Base-by-base conservation (phyloP, 1,140 invertebrate genomes). In the Drosophila kikkawai region DNA sequence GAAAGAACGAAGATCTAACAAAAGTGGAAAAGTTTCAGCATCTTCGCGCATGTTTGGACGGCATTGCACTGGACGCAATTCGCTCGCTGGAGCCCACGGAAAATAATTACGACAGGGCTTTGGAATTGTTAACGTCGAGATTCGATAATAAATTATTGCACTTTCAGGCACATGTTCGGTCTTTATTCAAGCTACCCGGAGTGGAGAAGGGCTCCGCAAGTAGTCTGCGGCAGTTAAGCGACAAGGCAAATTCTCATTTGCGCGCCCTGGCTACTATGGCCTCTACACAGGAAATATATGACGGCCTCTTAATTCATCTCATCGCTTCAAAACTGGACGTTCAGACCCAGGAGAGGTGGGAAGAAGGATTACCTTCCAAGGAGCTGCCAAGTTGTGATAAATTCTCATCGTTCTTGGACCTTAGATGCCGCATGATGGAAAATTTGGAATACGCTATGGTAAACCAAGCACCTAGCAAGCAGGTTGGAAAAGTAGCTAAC, bases 171-270 rank as follows among this genome's bases (percentile, higher is more conserved):
- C 45, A 47, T 8, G 19, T 47, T 48, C 45, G 45, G 22, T 29
- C 11, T 13, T 29, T 48, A 48, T 48, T 48, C 45, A 48, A 48
- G 45, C 45, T 48, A 29, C 22, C 19, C 29, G 22, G 22, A 3
- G 45, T 29, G 45, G 22, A 36, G 26, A 50, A 50, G 48, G 48
- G 41, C 2, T 34, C 37, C 9, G 42, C 29, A 51, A 51, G 48
- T 29, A 50, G 26, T 51, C 15, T 51, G 29, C 29, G 48, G 26
- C 48, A 51, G 15, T n/a, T 51, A 2, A 32, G 26, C 50, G 32
- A 53, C 32, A 36, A 53, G 32, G 32, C 29, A 53, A 53, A 53
- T 53, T 53, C 32, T 6, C 50, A 53, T 11, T 53, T 53, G 50
- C 50, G 29, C 50, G 32, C 50, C 32, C 32, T 53, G 8, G n/a